These are phyloP conservation scores for Brevimyrus niger DNA, from an alignment of 2,113 vertebrate genomes.

Conservation along the genomic window DNA sequence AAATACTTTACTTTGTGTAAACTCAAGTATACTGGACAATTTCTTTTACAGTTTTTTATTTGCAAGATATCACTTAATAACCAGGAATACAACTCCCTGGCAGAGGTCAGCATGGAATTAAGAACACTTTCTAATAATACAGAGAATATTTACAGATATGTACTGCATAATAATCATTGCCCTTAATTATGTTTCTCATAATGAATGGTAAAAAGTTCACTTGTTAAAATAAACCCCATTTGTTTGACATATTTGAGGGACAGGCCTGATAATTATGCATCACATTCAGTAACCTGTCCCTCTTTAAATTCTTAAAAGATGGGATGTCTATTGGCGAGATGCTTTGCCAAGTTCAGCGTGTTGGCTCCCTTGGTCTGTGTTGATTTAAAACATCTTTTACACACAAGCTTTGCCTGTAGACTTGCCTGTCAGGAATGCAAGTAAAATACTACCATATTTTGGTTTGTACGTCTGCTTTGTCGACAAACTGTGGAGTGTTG, in stretches of 20 bases:
- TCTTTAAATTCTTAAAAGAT: background rate
- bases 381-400: background rate
- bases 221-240: background rate
- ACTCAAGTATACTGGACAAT: background rate
- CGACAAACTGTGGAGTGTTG: too few relatives aligned
- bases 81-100: background rate
- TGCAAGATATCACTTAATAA: background rate
- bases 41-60: too few relatives aligned
- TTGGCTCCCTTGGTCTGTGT: background rate
- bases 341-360: background rate
- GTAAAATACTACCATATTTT: background rate
- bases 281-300: background rate
- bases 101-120: background rate
- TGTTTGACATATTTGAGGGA: background rate
- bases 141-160: background rate
- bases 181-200: background rate
- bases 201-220: background rate
- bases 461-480: background rate
- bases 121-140: background rate
- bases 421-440: background rate
- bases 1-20: background rate
- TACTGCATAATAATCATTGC: background rate
- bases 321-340: background rate
- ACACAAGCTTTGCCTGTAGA: background rate
- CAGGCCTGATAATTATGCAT: background rate